Evolutionary conservation across 2,113 vertebrate species (phyloP).

Genomic region (Gnathonemus echidnorhynchus): DNA sequence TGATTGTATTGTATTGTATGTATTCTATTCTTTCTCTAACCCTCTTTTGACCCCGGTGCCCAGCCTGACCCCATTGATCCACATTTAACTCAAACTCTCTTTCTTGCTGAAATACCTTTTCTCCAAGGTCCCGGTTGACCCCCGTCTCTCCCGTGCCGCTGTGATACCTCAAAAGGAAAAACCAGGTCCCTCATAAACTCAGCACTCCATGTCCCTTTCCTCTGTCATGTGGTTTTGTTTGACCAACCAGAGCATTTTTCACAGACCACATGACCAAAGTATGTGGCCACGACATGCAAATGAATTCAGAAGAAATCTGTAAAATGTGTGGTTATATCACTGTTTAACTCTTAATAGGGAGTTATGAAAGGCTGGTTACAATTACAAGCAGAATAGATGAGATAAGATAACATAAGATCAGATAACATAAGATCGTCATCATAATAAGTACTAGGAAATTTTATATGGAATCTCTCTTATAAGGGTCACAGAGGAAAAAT

Average conservation of each 20-base stretch:
- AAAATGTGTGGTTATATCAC: background rate
- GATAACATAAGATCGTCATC: background rate
- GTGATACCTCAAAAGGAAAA: background rate
- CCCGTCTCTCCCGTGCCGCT: background rate
- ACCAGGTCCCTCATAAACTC: background rate
- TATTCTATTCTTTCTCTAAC: background rate
- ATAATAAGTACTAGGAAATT: background rate
- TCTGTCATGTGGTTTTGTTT: background rate
- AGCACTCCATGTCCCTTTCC: background rate
- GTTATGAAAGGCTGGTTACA: background rate
- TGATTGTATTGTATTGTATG: background rate
- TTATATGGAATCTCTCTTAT: background rate
- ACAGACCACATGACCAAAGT: background rate
- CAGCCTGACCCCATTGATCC: background rate
- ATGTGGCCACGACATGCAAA: background rate
- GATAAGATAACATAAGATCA: no score
- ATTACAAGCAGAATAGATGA: background rate
- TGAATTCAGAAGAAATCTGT: background rate
- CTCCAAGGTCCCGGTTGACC: background rate
- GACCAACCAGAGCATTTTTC: background rate
- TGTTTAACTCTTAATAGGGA: background rate
- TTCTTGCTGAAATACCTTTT: background rate
- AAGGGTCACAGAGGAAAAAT: background rate
- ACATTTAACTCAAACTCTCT: background rate
- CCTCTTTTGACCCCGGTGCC: background rate